phyloP scores from a whole-genome alignment of 2,113 vertebrate genomes.

The Pomatorhinus ruficollis region DNA sequence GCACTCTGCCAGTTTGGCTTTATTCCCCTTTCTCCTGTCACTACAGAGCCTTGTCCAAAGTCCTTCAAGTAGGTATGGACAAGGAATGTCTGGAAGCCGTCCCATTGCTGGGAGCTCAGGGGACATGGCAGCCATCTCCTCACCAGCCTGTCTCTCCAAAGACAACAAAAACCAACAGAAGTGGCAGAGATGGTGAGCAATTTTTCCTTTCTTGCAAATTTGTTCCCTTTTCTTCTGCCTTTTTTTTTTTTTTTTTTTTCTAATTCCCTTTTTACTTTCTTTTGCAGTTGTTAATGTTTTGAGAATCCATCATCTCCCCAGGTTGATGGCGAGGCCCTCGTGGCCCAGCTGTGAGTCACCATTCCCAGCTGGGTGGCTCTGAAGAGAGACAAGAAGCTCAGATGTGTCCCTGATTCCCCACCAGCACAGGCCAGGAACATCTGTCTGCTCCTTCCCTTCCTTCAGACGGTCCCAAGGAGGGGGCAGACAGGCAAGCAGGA shows the following conservation, averaged over 20 bases:
- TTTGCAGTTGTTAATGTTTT: not conserved
- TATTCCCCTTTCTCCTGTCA: not conserved
- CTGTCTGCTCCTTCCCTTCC: conserved; percentile 34
- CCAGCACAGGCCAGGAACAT: conserved; percentile 14
- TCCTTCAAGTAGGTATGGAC: not conserved
- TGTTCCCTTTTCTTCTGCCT: rapidly evolving
- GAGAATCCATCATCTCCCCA: not conserved
- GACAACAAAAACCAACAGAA: not conserved
- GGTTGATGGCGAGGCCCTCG: not conserved
- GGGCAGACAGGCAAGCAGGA: conserved; percentile 7
- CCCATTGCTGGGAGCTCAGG: not conserved
- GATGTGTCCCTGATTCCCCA: not conserved
- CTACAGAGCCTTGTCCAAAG: no score
- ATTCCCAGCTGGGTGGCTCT: conserved; percentile 22
- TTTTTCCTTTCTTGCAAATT: not conserved
- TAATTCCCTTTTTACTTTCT: not conserved
- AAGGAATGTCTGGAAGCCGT: not conserved
- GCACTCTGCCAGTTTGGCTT: not conserved
- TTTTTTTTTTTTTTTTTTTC: no score
- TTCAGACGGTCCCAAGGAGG: not conserved
- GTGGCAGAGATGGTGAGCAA: not conserved
- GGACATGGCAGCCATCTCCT: not conserved
- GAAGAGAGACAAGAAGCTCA: not conserved
- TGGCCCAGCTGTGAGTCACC: conserved; percentile 15
- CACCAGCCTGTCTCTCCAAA: not conserved